Evolutionary conservation across 1,140 invertebrate species (phyloP), one percentile per base, ranked within the genome.

Genomic region (Bicyclus anynana): DNA sequence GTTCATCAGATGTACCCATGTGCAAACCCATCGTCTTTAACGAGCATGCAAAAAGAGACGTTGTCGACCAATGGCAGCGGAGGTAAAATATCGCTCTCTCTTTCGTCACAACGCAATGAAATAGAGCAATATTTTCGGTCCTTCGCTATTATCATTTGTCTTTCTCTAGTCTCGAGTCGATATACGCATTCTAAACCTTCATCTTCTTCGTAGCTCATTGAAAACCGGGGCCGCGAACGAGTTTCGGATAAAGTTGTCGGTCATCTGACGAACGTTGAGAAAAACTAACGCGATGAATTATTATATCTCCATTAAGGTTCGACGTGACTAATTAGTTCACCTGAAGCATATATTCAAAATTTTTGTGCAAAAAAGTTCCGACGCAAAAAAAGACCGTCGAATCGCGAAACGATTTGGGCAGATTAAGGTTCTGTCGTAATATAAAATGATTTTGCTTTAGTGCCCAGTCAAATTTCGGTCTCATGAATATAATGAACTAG

Each of bases 261-360:
- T 75, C 64, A 69, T 65, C 49, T 44, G 49, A 62, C 57, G 54
- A 59, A 42, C 47, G 57, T 61, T 59, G 26, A 59, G 53, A 54
- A 54, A 56, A 49, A 38, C 44, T 56, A 56, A 56, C 33, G 44
- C 51, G 16, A 55, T 69, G 62, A 72, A 70, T 67, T 72, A 79
- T 79, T 71, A 74, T 69, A 71, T 65, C 59, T 65, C 67, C 74
- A 77, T 77, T 79, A 68, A 29, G 55, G 51, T 58, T 65, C 71
- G 73, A 80, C 74, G 71, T 79, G 76, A 79, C 71, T 78, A 82
- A 82, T 78, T 72, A 79, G 67, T 75, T 49, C 67, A 73, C 54
- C 60, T 57, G 65, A 63, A 63, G 63, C 64, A 20, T 20, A 14
- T 44, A 38, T 38, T 5, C 13, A 16, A 38, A 1, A 4, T 38